Percentiles rank a stretch among this genome's conserved stretches.
phyloP scores from a whole-genome alignment of 1,140 invertebrate genomes.

The Apocrypta bakeri region DNA sequence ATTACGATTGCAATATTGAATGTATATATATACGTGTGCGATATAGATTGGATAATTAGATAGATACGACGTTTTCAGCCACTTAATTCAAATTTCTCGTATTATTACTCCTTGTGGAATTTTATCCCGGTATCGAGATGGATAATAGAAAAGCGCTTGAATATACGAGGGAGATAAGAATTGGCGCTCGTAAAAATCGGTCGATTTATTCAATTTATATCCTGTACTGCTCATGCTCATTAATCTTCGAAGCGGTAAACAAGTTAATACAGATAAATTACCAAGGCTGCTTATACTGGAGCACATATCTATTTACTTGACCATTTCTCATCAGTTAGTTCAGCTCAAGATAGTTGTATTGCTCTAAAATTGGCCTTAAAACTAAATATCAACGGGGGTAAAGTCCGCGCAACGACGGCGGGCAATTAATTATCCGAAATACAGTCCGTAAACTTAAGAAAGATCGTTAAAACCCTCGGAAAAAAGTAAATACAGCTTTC shows the following conservation, averaged over 20 bases:
- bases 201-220: neutral
- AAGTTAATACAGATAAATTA: neutral
- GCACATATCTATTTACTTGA: neutral
- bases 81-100: no score
- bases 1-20: no score
- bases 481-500: neutral
- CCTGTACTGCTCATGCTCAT: neutral
- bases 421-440: neutral
- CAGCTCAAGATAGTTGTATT: neutral
- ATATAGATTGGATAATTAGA: no score
- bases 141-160: no score
- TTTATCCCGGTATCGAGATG: no score
- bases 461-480: neutral
- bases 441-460: neutral
- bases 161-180: no score
- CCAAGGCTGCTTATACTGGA: neutral
- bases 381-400: neutral
- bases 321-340: neutral
- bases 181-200: neutral
- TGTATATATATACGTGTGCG: no score
- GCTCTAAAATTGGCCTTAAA: neutral
- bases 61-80: no score
- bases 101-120: no score
- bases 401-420: no score
- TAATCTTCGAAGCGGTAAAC: neutral